Percentiles rank a stretch among this genome's conserved stretches.
These are phyloP conservation scores for Ornithorhynchus anatinus DNA, from an alignment of 2,113 vertebrate genomes.

Conservation along the genomic window DNA sequence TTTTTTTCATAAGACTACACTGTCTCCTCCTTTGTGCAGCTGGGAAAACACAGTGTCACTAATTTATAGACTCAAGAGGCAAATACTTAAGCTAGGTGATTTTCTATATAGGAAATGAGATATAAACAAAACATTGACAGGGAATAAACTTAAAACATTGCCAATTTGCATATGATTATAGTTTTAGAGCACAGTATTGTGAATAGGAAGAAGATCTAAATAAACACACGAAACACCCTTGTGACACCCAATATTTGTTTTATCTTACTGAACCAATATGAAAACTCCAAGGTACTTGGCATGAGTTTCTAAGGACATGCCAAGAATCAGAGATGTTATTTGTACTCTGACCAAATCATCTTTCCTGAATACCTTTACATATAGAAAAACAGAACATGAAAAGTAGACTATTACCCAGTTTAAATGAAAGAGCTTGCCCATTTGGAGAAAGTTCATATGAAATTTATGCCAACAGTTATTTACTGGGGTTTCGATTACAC, in stretches of 20 bases:
- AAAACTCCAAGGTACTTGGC: slow-evolving; percentile 61
- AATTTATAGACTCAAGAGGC: too few relatives aligned
- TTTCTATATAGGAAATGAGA: slow-evolving; percentile 25
- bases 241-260: slow-evolving; percentile 59
- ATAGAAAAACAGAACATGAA: slow-evolving; percentile 26
- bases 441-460: slow-evolving; percentile 20
- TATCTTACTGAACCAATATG: slow-evolving; percentile 57
- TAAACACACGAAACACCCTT: slow-evolving; percentile 40
- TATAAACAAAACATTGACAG: slow-evolving; percentile 21
- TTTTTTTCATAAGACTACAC: too few relatives aligned
- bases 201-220: slow-evolving; percentile 38
- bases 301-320: slow-evolving; percentile 45
- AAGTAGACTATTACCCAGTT: slow-evolving; percentile 45
- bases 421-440: neutral
- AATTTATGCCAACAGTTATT: slow-evolving; percentile 5
- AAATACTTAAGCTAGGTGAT: slow-evolving; percentile 17
- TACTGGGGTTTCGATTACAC: neutral
- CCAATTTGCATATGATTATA: slow-evolving; percentile 11
- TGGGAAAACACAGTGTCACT: neutral
- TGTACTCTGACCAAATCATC: slow-evolving; percentile 3
- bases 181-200: slow-evolving; percentile 38
- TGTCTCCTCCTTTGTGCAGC: neutral
- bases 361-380: slow-evolving; percentile 14
- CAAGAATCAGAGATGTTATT: slow-evolving; percentile 52
- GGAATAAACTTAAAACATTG: neutral